These are phyloP conservation scores for Fopius arisanus DNA, from an alignment of 1,140 invertebrate species.

Conservation along the genomic window DNA sequence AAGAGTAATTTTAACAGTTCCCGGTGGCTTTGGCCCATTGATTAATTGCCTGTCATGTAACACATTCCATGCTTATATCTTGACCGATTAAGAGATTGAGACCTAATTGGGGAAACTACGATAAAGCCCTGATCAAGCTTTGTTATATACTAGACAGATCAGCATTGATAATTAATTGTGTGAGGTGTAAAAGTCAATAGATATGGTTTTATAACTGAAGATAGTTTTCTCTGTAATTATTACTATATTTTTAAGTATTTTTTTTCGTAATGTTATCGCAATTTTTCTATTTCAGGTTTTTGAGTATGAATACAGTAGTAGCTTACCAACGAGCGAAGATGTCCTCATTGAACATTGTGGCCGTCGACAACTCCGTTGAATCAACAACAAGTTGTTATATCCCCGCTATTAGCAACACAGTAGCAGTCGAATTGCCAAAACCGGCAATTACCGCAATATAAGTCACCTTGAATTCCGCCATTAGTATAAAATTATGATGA, in stretches of 20 bases:
- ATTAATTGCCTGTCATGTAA: too few relatives aligned
- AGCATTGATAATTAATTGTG: too few relatives aligned
- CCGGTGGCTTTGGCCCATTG: too few relatives aligned
- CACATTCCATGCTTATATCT: too few relatives aligned
- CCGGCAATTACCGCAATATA: conserved; percentile 36
- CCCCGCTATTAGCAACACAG: conserved; percentile 66
- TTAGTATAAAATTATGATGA: background rate
- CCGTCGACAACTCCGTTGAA: conserved; percentile 38
- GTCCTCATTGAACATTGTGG: conserved; percentile 83
- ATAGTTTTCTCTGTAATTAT: too few relatives aligned
- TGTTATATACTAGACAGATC: too few relatives aligned
- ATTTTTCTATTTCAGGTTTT: conserved; percentile 68
- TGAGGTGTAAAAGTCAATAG: too few relatives aligned
- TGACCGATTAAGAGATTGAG: too few relatives aligned
- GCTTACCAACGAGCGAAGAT: conserved; percentile 90
- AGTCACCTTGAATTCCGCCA: background rate
- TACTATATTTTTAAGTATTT: background rate
- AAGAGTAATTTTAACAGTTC: conserved; percentile 31
- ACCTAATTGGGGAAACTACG: too few relatives aligned
- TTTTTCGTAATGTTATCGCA: conserved; percentile 12
- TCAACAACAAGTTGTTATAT: conserved; percentile 54
- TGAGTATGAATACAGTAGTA: conserved; percentile 84
- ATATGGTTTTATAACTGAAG: too few relatives aligned
- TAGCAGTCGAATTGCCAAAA: conserved; percentile 62
- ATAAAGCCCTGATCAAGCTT: too few relatives aligned